Base-by-base conservation (phyloP, 2,113 vertebrate genomes). In the Arvicanthis niloticus region DNA sequence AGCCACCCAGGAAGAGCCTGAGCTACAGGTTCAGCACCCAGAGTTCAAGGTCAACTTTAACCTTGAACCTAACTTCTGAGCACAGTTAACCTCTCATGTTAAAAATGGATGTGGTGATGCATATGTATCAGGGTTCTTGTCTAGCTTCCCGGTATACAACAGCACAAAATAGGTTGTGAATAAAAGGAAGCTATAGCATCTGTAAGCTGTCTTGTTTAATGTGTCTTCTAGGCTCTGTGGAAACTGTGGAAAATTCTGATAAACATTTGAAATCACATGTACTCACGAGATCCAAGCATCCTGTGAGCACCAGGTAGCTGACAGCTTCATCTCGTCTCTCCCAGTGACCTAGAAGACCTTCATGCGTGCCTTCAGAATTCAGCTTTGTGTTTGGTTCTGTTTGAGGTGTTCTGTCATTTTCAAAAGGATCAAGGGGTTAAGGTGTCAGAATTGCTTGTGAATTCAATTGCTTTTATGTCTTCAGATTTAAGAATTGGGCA, bases 381-480 rank as follows among this genome's bases (percentile, higher is more conserved):
- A 26, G 89, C 34, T 75, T 81, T 40, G 72, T 89, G 4, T 40
- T 56, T 86, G 16, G 7, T 34, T 65, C 89, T 86, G 21, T 94
- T 96, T 60, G 42, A 48, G 31, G 31, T 68, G n/a, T n/a, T 53
- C 24, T n/a, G n/a, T 21, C 19, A 45, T 75, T 96, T 93, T 60
- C 91, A 87, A 96, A 88, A 87, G 73, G 89, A 72, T 72, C 76
- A 40, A 19, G 10, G 68, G 48, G 31, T 53, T 93, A 67, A 65
- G 72, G 84, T 48, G 91, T 91, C 34, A 78, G 45, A 87, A 56
- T 82, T 15, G 0, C 60, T 95, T 92, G 2, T 80, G 89, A 89
- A 34, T 96, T 95, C 58, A 45, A 21, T 75, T 97, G 68, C 80
- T 91, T 91, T 94, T 76, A 65, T 3, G 22, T 78, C 48, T 90